Evolutionary conservation across 2,113 vertebrate genomes (phyloP), one percentile per base, ranked within the genome.

Genomic region (Sigmodon hispidus): DNA sequence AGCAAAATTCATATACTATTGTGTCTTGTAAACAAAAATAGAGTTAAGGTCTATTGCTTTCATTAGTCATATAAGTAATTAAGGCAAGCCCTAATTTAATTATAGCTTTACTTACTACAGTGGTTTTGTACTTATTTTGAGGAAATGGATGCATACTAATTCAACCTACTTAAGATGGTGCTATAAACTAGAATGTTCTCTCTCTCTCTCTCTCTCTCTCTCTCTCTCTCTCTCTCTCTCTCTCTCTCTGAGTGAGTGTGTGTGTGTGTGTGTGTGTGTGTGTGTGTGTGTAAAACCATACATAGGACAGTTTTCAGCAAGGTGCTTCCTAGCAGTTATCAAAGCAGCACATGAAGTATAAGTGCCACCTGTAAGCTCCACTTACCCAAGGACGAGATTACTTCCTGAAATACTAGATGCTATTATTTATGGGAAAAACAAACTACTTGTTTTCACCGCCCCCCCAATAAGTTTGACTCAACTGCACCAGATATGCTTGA

Each of bases 71-170:
- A 55, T 2, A 52, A 19, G 3, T 72, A 31, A 48, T 80, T 17
- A 72, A 3, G n/a, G 24, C 63, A 81, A 95, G 36, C 48, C 57
- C 84, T 88, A 48, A 81, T 81, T 81, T 70, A 4, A 19, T 22
- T 40, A 67, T 34, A 80, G 26, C n/a, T 63, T 59, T 86, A 61
- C 34, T 9, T 63, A 73, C 73, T 84, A 81, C 86, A 70, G 63
- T 91, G 75, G 12, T 89, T 88, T 70, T 65, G 48, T 45, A 72
- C 76, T 87, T 69, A 94, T 11, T 48, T 70, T 91, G 19, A 94
- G 48, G 45, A 93, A 90, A 65, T 73, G 31, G 52, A 22, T 17
- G 50, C 19, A 10, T 73, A 31, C 59, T 87, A 83, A 45, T 43
- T 24, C 43, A 93, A 86, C 40, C 48, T 79, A 65, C 3, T 0